These are phyloP conservation scores for Pseudomyrmex gracilis DNA, from an alignment of 1,140 invertebrate species.

Conservation along the genomic window DNA sequence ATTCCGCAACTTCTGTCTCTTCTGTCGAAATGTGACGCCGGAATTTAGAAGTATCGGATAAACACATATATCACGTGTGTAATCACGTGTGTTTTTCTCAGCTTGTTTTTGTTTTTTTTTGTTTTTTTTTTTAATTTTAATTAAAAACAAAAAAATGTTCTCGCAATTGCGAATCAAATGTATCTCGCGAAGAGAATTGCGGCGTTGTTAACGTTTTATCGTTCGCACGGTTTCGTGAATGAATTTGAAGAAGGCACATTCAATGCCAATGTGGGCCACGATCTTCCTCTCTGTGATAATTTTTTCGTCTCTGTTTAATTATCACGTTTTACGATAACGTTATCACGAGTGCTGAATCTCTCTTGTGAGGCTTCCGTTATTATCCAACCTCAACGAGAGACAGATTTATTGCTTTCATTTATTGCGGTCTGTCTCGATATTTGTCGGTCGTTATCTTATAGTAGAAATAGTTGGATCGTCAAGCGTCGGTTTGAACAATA, in stretches of 20 bases:
- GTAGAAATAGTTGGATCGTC: constrained; percentile 37
- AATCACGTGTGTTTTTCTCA: background rate
- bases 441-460: background rate
- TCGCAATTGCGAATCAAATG: no score
- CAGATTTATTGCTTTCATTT: constrained; percentile 54
- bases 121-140: no score
- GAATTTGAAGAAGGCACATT: background rate
- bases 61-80: background rate
- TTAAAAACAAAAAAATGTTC: no score
- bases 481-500: background rate
- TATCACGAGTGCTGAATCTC: constrained; percentile 59
- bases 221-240: constrained; percentile 13
- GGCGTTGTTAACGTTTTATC: background rate
- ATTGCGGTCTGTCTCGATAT: background rate
- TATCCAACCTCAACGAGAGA: constrained; percentile 31
- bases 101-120: no score
- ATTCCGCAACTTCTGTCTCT: background rate
- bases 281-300: constrained; percentile 67
- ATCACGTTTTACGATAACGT: constrained; percentile 58
- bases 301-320: constrained; percentile 75
- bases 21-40: background rate
- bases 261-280: constrained; percentile 62
- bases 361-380: constrained; percentile 58
- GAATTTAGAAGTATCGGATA: background rate
- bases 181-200: background rate